Evolutionary conservation across 1,140 invertebrate species (phyloP).

Genomic region (Parapsyche elsis): DNA sequence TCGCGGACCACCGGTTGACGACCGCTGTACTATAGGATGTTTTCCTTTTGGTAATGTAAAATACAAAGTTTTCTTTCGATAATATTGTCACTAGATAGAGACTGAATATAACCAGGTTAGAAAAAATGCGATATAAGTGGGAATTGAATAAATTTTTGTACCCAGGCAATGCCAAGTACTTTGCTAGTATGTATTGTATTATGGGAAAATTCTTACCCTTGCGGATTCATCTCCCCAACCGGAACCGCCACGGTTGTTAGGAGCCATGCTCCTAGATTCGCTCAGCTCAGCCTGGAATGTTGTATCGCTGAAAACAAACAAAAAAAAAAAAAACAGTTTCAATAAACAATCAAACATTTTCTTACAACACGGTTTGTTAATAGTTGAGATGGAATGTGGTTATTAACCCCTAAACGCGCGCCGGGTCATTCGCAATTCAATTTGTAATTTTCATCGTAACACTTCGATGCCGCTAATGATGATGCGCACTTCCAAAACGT

Average conservation of each 20-base stretch:
- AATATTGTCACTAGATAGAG: no score
- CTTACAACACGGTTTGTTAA: no score
- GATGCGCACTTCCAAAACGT: no score
- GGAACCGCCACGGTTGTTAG: slow-evolving; percentile 48
- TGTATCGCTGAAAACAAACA: slow-evolving; percentile 49
- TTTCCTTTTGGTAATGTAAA: no score
- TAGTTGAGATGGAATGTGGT: not conserved
- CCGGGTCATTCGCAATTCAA: not conserved
- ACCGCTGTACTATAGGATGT: no score
- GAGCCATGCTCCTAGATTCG: slow-evolving; percentile 48
- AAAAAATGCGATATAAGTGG: no score
- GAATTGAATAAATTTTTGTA: no score
- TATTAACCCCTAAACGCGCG: not conserved
- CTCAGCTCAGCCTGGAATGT: slow-evolving; percentile 47
- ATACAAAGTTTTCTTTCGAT: no score
- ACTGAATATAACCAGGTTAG: no score
- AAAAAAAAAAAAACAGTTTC: slow-evolving; percentile 18
- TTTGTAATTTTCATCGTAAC: not conserved
- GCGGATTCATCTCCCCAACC: slow-evolving; percentile 51
- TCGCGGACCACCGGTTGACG: no score
- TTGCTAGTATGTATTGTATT: not conserved
- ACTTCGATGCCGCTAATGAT: not conserved
- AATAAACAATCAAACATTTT: slow-evolving; percentile 11
- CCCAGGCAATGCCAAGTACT: no score
- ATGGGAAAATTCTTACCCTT: slow-evolving; percentile 42